phyloP scores from a whole-genome alignment of 2,113 vertebrate species.

The Coreoperca whiteheadi region DNA sequence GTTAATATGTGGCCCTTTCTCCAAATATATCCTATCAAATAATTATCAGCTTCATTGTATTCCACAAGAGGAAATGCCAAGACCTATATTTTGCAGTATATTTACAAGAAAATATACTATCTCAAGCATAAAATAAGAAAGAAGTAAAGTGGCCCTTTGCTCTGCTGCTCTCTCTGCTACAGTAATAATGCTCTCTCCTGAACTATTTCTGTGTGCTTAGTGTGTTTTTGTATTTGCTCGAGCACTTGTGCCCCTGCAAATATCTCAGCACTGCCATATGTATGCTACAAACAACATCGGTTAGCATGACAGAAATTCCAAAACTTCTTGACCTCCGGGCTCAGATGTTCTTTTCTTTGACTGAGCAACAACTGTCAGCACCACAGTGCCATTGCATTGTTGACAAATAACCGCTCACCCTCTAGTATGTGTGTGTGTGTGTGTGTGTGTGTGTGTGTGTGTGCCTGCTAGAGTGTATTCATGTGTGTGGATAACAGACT shows the following conservation, averaged over 20 bases:
- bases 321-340: slow-evolving; percentile 49
- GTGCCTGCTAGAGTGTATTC: not conserved
- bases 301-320: slow-evolving; percentile 50
- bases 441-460: not conserved
- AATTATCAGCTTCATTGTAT: not conserved
- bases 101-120: not conserved
- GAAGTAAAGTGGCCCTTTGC: not conserved
- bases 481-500: slow-evolving; percentile 7
- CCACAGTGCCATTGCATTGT: not conserved
- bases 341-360: slow-evolving; percentile 31
- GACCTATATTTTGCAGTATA: not conserved
- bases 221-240: slow-evolving; percentile 12
- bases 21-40: not conserved
- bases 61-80: not conserved
- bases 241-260: slow-evolving; percentile 10
- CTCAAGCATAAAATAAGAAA: not conserved
- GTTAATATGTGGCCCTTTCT: not conserved
- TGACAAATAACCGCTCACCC: not conserved
- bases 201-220: slow-evolving; percentile 6
- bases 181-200: not conserved
- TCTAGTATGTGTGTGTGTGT: not conserved
- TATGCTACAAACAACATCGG: slow-evolving; percentile 17
- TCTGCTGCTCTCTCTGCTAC: slow-evolving; percentile 12
- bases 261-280: slow-evolving; percentile 12
- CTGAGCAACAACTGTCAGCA: slow-evolving; percentile 34